Conservation (phyloP, 2,888 invertebrate genomes). For the Tridacna crocea region DNA sequence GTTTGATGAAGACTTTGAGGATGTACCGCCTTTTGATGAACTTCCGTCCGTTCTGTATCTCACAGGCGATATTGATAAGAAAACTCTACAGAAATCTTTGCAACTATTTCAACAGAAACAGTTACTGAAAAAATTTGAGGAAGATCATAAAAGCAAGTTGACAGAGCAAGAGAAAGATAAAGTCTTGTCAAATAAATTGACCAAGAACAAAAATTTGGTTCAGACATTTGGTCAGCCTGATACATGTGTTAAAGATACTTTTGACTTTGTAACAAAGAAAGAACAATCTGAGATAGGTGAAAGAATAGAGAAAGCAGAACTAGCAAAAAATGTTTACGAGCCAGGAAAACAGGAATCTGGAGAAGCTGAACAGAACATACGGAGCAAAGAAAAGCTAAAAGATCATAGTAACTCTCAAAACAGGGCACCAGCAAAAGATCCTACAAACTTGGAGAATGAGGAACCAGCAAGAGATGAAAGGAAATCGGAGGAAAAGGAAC, state of each 20-base stretch:
- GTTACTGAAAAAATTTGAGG: slow-evolving; percentile 2
- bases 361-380: no score
- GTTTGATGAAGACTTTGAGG: slow-evolving; percentile 36
- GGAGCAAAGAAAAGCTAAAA: no score
- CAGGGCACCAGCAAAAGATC: background rate
- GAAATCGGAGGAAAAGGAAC: no score
- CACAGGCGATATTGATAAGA: slow-evolving; percentile 29
- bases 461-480: no score
- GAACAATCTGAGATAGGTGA: background rate
- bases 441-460: no score
- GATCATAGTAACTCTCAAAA: no score
- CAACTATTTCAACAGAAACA: background rate
- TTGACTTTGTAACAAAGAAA: background rate
- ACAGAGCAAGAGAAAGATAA: background rate
- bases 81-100: slow-evolving; percentile 15
- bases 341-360: no score
- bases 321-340: no score
- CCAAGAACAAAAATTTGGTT: slow-evolving; percentile 6
- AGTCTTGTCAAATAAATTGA: background rate
- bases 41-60: slow-evolving; percentile 43
- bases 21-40: slow-evolving; percentile 40
- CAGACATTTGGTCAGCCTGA: no score
- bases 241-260: no score
- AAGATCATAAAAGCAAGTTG: slow-evolving; percentile 9
- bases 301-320: background rate